Conservation (phyloP, 2,888 invertebrate genomes). For the Adelphocoris suturalis region DNA sequence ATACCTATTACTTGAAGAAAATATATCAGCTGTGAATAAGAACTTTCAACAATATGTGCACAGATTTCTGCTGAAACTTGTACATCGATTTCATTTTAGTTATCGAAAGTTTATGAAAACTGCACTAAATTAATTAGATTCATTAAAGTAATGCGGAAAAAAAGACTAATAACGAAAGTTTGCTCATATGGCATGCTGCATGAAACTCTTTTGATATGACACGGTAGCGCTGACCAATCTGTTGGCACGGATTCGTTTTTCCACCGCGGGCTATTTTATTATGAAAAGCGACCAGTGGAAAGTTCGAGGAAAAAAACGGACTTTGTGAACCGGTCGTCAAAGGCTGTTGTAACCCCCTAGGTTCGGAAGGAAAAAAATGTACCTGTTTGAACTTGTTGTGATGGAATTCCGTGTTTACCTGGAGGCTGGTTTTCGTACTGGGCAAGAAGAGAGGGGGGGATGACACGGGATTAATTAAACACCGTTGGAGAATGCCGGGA, state of each 20-base stretch:
- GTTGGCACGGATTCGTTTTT: neutral
- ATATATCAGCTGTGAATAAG: too few relatives aligned
- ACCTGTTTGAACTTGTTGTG: constrained; percentile 12
- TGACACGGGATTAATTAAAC: constrained; percentile 44
- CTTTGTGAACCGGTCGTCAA: neutral
- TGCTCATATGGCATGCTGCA: too few relatives aligned
- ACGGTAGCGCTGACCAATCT: neutral
- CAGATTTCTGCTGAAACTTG: too few relatives aligned
- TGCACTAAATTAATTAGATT: too few relatives aligned
- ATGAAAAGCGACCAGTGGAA: neutral
- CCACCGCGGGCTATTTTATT: neutral
- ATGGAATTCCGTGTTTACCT: constrained; percentile 41
- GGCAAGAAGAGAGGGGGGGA: neutral
- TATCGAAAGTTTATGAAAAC: too few relatives aligned
- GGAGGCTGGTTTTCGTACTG: neutral
- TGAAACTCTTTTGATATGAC: too few relatives aligned
- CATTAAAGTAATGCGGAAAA: too few relatives aligned
- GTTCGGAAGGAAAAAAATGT: neutral
- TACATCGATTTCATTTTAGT: too few relatives aligned
- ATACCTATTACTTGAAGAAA: too few relatives aligned
- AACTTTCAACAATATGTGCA: too few relatives aligned
- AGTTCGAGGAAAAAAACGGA: neutral
- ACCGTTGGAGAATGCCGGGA: neutral
- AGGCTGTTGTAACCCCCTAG: neutral
- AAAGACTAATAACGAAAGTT: too few relatives aligned